Percentiles rank a stretch among this genome's conserved stretches.
Conservation (phyloP, 2,797 vertebrate genomes). For the Centroberyx gerrardi region DNA sequence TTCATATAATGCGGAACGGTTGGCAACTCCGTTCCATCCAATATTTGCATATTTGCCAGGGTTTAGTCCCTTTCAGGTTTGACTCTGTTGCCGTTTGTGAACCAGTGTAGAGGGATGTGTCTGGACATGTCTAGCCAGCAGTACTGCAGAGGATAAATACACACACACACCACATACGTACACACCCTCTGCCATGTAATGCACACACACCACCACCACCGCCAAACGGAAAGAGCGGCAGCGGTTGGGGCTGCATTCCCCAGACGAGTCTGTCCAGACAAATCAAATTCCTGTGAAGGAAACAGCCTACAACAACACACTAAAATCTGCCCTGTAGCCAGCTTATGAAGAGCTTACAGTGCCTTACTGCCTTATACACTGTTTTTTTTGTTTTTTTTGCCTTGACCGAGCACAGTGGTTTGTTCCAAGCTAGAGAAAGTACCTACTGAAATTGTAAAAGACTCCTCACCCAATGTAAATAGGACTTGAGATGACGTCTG, state of each 20-base stretch:
- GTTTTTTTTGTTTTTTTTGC: too few species aligned
- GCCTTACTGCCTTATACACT: too few species aligned
- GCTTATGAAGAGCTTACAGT: neutral
- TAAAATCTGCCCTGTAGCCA: neutral
- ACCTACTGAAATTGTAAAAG: too few species aligned
- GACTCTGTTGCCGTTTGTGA: constrained; percentile 6
- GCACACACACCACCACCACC: neutral
- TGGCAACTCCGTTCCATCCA: too few species aligned
- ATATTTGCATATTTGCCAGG: constrained; percentile 4
- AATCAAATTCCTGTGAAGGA: constrained; percentile 65
- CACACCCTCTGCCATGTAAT: neutral
- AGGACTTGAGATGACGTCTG: too few species aligned
- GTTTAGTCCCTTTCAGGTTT: neutral
- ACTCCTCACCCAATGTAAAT: too few species aligned
- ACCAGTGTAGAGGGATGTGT: constrained; percentile 35
- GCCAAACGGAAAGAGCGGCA: neutral
- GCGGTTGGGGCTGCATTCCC: constrained; percentile 29
- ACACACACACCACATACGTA: neutral
- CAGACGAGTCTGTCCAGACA: constrained; percentile 63
- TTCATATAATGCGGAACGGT: too few species aligned
- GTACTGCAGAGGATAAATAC: constrained; percentile 16
- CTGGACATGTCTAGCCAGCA: constrained; percentile 55
- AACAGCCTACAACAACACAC: neutral
- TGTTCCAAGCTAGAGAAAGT: too few species aligned
- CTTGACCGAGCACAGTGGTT: too few species aligned